phyloP scores from a whole-genome alignment of 2,797 vertebrate species.

The Coranthus polyacanthus region DNA sequence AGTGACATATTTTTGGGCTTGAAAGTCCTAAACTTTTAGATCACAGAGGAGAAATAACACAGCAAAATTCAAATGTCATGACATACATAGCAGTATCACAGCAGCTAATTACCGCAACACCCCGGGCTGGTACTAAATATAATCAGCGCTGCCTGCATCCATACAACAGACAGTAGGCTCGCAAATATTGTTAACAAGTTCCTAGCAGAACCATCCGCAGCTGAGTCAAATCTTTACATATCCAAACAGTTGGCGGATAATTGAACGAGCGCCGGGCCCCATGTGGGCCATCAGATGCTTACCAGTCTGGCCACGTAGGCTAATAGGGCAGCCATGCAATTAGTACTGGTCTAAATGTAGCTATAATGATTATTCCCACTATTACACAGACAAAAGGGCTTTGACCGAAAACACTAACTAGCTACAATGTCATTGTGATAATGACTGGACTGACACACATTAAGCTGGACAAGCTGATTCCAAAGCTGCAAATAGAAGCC shows the following conservation, averaged over 20 bases:
- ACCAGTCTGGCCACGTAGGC: conserved; percentile 58
- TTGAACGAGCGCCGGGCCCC: conserved; percentile 38
- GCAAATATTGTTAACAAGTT: conserved; percentile 61
- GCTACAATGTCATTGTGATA: conserved; percentile 33
- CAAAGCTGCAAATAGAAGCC: conserved; percentile 25
- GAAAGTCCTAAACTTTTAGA: background rate
- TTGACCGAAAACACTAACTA: conserved; percentile 51
- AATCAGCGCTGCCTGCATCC: conserved; percentile 33
- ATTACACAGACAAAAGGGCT: conserved; percentile 57
- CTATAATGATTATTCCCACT: conserved; percentile 68
- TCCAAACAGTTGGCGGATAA: conserved; percentile 61
- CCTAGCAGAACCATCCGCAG: conserved; percentile 43
- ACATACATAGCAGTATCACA: conserved; percentile 29
- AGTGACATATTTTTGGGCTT: too few species aligned
- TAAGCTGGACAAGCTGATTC: conserved; percentile 16
- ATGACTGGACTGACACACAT: conserved; percentile 21
- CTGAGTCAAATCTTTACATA: conserved; percentile 62
- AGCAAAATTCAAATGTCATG: conserved; percentile 45
- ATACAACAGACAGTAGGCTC: conserved; percentile 31
- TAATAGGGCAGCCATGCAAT: conserved; percentile 60
- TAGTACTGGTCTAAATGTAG: conserved; percentile 57
- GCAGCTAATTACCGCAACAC: conserved; percentile 44
- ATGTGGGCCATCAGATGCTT: conserved; percentile 55
- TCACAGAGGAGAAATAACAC: conserved; percentile 9
- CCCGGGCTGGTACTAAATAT: conserved; percentile 47